These are phyloP conservation scores for Arge pagana DNA, from an alignment of 2,888 invertebrate species.

Conservation along the genomic window DNA sequence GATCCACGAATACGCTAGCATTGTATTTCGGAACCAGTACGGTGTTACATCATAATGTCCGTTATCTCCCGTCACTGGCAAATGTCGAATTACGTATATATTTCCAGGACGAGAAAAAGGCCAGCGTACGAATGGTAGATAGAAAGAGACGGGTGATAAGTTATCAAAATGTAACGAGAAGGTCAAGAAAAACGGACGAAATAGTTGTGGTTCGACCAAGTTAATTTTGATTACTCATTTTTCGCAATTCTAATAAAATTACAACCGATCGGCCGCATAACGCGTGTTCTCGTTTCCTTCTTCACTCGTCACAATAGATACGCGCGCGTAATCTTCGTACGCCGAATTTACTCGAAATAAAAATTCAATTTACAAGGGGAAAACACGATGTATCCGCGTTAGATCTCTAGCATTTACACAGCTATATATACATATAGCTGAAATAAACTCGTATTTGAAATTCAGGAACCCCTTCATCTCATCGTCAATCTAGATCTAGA, in stretches of 20 bases:
- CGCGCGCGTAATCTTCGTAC: too few relatives aligned
- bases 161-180: too few relatives aligned
- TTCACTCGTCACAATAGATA: too few relatives aligned
- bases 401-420: slow-evolving; percentile 12
- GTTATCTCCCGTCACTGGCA: background rate
- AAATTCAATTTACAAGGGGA: slow-evolving; percentile 3
- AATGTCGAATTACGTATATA: background rate
- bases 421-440: background rate
- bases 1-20: slow-evolving; percentile 25
- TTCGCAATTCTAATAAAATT: too few relatives aligned
- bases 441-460: too few relatives aligned
- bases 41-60: slow-evolving; percentile 5
- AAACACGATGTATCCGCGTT: background rate
- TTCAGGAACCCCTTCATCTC: slow-evolving; percentile 35
- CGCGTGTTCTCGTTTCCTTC: too few relatives aligned
- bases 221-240: too few relatives aligned
- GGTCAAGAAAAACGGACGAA: too few relatives aligned
- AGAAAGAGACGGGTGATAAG: too few relatives aligned
- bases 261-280: too few relatives aligned
- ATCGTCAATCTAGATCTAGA: slow-evolving; percentile 33
- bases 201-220: too few relatives aligned
- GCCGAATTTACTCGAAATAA: background rate
- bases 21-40: slow-evolving; percentile 20
- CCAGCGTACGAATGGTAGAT: too few relatives aligned
- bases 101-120: background rate